Evolutionary conservation across 2,113 vertebrate genomes (phyloP), one percentile per base, ranked within the genome.

Genomic region (Hyla sarda): DNA sequence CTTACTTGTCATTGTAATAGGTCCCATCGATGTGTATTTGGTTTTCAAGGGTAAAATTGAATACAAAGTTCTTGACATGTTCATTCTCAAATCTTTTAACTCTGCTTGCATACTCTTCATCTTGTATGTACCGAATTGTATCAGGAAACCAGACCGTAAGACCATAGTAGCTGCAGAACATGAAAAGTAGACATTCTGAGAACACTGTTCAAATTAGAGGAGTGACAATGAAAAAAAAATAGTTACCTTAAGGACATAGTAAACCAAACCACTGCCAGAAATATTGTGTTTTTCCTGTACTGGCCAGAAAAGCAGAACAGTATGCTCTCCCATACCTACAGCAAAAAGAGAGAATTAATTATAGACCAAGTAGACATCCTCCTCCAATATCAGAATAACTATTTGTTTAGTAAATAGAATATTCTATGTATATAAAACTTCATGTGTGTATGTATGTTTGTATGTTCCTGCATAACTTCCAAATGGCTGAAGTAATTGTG

Each of bases 141-240:
- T 99, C 98, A 3, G 98, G 98, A 89, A 99, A 99, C 98, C 98
- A 99, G 56, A 99, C 97, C 0, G 95, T 96, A 87, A 99, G 94
- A 17, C 98, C 98, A 0, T 98, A 97, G 91, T 98, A 99, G 89
- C 98, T 99, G 89, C 0, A 76, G 69, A 0, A 84, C 78, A 78
- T 52, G 83, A 52, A 10, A 76, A 88, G 23, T 28, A 69, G 41
- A 72, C 30, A 34, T 23, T 41, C 17, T 41, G 52, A 60, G 25
- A 11, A 60, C 13, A 60, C 32, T 37, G 16, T 9, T 3, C 67
- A 37, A 71, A 37, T 71, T 34, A 41, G 19, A 41, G 30, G 34
- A 21, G 28, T 75, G n/a, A 74, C n/a, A 45, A 11, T 41, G 16
- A 30, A 10, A 48, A 56, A 58, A 28, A 30, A 3, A 17, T 16